Percentiles rank a stretch among this genome's conserved stretches.
phyloP scores from a whole-genome alignment of 2,113 vertebrate species.

The Gasterosteus aculeatus region DNA sequence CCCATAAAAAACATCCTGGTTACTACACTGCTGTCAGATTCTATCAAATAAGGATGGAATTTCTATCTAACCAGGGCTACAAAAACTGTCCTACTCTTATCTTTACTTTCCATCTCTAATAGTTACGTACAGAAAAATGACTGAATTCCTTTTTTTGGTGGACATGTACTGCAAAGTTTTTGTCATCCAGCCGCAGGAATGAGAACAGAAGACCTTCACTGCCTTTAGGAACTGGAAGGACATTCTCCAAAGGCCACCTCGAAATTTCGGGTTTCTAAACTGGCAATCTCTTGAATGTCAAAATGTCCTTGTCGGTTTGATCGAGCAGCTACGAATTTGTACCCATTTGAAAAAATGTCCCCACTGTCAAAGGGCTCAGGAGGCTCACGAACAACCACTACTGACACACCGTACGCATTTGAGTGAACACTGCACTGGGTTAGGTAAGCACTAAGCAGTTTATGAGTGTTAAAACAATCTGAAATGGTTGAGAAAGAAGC shows the following conservation, averaged over 20 bases:
- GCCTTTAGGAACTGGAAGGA: constrained; percentile 41
- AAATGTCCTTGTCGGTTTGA: constrained; percentile 40
- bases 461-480: constrained; percentile 58
- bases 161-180: constrained; percentile 36
- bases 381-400: constrained; percentile 44
- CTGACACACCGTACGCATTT: constrained; percentile 39
- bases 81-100: not conserved
- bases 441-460: constrained; percentile 59
- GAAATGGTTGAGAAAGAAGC: constrained; percentile 49
- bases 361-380: constrained; percentile 25
- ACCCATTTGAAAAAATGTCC: not conserved
- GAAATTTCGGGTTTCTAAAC: constrained; percentile 27
- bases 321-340: constrained; percentile 1
- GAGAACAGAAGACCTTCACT: constrained; percentile 40
- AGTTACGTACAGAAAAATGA: not conserved
- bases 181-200: constrained; percentile 25
- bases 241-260: constrained; percentile 40
- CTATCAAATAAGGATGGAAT: not conserved
- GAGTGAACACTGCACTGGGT: constrained; percentile 47
- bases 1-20: not conserved
- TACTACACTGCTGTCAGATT: constrained; percentile 6
- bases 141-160: constrained; percentile 25
- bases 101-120: not conserved
- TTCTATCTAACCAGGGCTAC: not conserved
- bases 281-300: constrained; percentile 37